Percentiles rank a stretch among this genome's conserved stretches.
Evolutionary conservation across 2,888 invertebrate genomes (phyloP).

Genomic region (Agapostemon virescens): DNA sequence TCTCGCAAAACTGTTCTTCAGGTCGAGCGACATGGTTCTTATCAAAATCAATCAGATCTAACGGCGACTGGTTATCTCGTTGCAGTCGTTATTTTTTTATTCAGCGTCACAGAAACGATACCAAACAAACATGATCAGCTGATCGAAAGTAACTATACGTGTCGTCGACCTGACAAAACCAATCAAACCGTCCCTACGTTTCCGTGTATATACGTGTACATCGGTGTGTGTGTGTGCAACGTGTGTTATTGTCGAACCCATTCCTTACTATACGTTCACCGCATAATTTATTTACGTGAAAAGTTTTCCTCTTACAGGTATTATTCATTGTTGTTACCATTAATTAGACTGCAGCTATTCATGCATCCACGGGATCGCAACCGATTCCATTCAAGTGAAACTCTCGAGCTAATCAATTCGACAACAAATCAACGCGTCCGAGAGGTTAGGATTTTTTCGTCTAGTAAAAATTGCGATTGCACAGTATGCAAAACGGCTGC

Average conservation of each 20-base stretch:
- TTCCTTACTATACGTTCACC: slow-evolving; percentile 69
- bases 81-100: neutral
- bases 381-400: neutral
- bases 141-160: slow-evolving; percentile 11
- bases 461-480: neutral
- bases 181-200: neutral
- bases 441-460: neutral
- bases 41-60: neutral
- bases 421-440: too few species aligned
- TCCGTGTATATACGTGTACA: neutral
- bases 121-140: neutral
- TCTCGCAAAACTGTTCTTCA: slow-evolving; percentile 27
- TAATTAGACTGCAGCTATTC: neutral
- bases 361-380: neutral
- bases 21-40: slow-evolving; percentile 11
- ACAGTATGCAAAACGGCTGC: neutral
- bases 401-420: neutral
- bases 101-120: neutral
- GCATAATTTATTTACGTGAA: slow-evolving; percentile 22
- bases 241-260: slow-evolving; percentile 75
- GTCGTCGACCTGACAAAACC: slow-evolving; percentile 30
- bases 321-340: slow-evolving; percentile 6
- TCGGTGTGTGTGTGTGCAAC: slow-evolving; percentile 35
- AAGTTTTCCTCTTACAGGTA: slow-evolving; percentile 10
- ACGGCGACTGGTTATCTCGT: neutral